Conservation (phyloP, 2,113 vertebrate genomes). For the Lepus americanus region DNA sequence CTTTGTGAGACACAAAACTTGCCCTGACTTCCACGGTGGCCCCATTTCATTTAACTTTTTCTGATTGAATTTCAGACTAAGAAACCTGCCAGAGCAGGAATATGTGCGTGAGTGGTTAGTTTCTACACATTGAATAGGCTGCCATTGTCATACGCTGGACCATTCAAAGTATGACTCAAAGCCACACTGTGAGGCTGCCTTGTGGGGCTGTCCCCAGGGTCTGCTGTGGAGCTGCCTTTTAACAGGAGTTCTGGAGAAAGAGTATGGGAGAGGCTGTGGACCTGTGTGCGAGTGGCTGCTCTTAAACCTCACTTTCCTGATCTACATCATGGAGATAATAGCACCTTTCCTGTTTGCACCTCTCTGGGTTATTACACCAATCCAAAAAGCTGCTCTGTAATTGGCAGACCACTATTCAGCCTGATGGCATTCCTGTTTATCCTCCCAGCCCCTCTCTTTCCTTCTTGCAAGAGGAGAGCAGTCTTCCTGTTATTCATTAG, state of each 20-base stretch:
- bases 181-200: neutral
- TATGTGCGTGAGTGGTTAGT: neutral
- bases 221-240: neutral
- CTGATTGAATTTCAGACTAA: neutral
- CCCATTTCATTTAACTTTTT: neutral
- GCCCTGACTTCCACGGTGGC: neutral
- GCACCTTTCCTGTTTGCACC: neutral
- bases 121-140: neutral
- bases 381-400: slow-evolving; percentile 5
- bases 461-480: neutral
- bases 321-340: neutral
- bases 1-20: neutral
- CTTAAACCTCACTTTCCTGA: neutral
- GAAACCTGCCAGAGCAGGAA: neutral
- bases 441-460: neutral
- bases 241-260: neutral
- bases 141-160: neutral
- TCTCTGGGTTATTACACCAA: neutral
- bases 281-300: neutral
- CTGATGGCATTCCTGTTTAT: neutral
- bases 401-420: neutral
- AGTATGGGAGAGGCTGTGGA: neutral
- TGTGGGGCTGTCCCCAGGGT: neutral
- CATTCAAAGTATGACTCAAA: neutral
- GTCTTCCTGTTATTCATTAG: neutral